A percentile compares a stretch with the other conserved stretches of the same genome.
Conservation (phyloP, 2,113 vertebrate genomes). For the Paratilapia polleni region DNA sequence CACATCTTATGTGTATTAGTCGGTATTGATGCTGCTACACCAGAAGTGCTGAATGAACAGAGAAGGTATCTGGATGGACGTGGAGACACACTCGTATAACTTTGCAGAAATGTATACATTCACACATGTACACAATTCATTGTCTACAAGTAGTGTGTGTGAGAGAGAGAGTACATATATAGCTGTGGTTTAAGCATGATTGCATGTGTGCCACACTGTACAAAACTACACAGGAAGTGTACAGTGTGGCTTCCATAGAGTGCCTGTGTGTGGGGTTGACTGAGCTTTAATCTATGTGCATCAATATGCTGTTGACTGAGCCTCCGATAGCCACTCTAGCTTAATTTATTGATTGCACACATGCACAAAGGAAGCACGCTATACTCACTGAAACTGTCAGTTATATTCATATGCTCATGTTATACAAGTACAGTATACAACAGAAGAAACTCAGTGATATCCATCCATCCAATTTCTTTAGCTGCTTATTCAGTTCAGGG, state of each 20-base stretch:
- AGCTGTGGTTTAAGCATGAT: background rate
- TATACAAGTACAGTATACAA: background rate
- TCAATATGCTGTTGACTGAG: constrained; percentile 44
- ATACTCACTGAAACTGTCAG: background rate
- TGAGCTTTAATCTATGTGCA: background rate
- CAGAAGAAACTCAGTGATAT: background rate
- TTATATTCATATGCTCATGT: background rate
- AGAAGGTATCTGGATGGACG: constrained; percentile 30
- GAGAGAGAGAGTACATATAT: background rate
- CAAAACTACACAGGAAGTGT: background rate
- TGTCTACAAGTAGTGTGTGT: background rate
- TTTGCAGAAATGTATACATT: background rate
- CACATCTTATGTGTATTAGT: background rate
- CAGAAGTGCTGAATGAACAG: background rate
- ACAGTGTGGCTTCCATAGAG: background rate
- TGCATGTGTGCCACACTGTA: background rate
- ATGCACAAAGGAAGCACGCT: background rate
- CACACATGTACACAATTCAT: background rate
- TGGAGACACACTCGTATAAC: constrained; percentile 38
- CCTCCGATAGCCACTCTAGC: background rate
- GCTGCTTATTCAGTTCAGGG: background rate
- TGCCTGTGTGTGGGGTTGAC: background rate
- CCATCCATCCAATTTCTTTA: background rate
- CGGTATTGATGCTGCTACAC: background rate
- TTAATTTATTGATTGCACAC: constrained; percentile 7